phyloP scores from a whole-genome alignment of 2,113 vertebrate genomes.

The Ardeotis arabs region DNA sequence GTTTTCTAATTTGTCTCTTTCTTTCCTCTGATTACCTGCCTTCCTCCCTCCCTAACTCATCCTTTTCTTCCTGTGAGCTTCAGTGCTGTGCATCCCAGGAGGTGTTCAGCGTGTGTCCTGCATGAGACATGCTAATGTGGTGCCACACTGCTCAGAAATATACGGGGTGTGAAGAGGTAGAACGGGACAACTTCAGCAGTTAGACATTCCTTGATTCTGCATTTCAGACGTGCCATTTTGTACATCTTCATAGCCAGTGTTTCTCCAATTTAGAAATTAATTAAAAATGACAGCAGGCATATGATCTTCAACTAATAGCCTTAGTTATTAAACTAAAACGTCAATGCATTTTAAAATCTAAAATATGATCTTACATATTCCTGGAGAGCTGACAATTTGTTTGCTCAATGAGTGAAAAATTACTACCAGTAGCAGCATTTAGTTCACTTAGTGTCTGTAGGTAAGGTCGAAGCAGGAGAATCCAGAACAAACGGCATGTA shows the following conservation, averaged over 20 bases:
- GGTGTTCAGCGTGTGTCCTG: background rate
- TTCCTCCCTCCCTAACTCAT: background rate
- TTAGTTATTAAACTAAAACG: background rate
- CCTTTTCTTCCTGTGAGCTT: background rate
- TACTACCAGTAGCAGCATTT: background rate
- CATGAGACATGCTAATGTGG: accelerated
- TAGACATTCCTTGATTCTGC: background rate
- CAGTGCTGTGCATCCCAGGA: background rate
- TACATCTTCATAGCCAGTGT: background rate
- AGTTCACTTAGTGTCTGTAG: background rate
- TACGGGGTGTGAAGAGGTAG: background rate
- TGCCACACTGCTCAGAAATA: background rate
- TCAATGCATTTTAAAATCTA: background rate
- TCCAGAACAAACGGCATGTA: background rate
- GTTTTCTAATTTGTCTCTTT: background rate
- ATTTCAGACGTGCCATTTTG: background rate
- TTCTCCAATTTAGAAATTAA: background rate
- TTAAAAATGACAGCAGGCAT: background rate
- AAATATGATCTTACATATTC: background rate
- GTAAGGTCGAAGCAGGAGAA: background rate
- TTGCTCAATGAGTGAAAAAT: background rate
- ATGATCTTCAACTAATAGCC: background rate
- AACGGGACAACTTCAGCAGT: background rate
- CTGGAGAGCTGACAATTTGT: background rate
- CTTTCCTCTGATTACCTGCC: background rate